Evolutionary conservation across 2,113 vertebrate species (phyloP), one percentile per base, ranked within the genome.

Genomic region (Penelope pileata): DNA sequence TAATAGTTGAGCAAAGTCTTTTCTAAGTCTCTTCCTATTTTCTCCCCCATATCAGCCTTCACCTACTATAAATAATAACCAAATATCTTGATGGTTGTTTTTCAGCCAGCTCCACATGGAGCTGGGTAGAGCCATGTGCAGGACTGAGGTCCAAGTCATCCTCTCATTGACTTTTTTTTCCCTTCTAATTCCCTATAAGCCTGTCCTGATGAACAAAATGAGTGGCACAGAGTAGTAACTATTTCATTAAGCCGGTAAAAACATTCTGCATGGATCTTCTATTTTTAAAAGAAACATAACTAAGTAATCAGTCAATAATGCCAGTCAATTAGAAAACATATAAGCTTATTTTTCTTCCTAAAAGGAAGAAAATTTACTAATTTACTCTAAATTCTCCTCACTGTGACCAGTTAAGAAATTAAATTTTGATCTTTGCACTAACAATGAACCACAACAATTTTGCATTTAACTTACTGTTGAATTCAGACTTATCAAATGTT

Each of bases 401-500:
- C 19, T 64, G 72, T 32, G 17, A 27, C 23, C 53, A 76, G 12
- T 63, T 67, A 53, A 5, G 5, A 70, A 73, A 73, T 4, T 72
- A 36, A 42, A 47, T 69, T 67, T 82, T 53, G 8, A 54, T 16
- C 38, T 68, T 66, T 51, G 34, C 43, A 27, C 2, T 64, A 69
- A 63, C 47, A 78, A 21, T 29, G 30, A 82, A 73, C 7, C 3
- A 48, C 63, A 76, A 26, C 5, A 42, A 47, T 51, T 26, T 64
- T 47, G 6, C 43, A 10, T 32, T 23, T 21, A 58, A 24, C 9
- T 97, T 96, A 97, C 97, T 16, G n/a, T 26, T 86, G 80, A 45
- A 56, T 59, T 96, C 43, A 60, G 23, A 21, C 2, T 93, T 59
- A 97, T 45, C 50, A 88, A 86, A 60, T 96, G 27, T 17, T 96